These are phyloP conservation scores for Periparus ater DNA, from an alignment of 2,797 vertebrate genomes.

Conservation along the genomic window DNA sequence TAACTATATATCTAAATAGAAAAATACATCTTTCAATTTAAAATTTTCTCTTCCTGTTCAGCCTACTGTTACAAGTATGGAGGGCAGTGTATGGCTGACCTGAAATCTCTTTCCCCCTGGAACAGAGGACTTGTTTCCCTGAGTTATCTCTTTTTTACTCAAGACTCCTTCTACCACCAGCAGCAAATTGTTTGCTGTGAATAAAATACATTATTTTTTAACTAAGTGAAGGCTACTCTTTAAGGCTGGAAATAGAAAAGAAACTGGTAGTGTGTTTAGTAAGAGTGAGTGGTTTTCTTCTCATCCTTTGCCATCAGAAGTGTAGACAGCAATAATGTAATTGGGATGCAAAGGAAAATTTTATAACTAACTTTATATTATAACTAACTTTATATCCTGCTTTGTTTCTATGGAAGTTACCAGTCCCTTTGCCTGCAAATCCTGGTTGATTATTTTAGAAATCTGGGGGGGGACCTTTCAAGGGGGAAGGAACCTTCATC, in stretches of 20 bases:
- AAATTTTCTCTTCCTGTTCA: background rate
- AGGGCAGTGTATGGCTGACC: background rate
- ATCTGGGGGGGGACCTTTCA: background rate
- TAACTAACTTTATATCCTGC: background rate
- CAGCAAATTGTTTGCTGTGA: background rate
- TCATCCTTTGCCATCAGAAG: background rate
- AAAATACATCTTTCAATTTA: background rate
- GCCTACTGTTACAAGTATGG: background rate
- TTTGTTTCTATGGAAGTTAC: background rate
- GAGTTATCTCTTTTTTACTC: background rate
- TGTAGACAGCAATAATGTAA: background rate
- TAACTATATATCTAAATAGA: background rate
- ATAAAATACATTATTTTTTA: background rate
- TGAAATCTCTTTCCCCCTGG: background rate
- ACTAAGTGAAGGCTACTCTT: background rate
- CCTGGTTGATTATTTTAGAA: background rate
- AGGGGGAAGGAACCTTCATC: background rate
- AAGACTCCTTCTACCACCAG: background rate
- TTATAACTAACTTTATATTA: background rate
- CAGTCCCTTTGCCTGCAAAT: background rate
- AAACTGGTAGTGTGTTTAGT: background rate
- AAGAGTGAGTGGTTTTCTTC: background rate
- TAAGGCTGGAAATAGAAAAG: background rate
- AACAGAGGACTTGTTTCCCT: background rate
- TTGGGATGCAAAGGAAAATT: background rate